Conservation (phyloP, 1,140 invertebrate species). For the Drosophila funebris region DNA sequence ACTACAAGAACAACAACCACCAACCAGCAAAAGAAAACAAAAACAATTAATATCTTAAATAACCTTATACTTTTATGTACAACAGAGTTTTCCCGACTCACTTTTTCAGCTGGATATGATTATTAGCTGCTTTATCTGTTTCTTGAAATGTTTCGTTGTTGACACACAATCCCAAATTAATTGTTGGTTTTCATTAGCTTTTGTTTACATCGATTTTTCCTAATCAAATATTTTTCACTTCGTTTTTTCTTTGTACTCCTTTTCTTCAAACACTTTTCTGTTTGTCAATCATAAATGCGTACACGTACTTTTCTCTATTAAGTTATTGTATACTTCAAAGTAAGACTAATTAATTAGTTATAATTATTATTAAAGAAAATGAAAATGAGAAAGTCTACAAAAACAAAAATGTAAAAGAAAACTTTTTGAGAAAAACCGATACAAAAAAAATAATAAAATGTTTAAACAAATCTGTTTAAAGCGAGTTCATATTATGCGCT, state of each 20-base stretch:
- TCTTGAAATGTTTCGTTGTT: constrained; percentile 53
- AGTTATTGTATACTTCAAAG: constrained; percentile 80
- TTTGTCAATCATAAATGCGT: constrained; percentile 66
- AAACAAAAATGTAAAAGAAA: constrained; percentile 54
- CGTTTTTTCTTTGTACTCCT: constrained; percentile 20
- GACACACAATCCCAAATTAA: constrained; percentile 18
- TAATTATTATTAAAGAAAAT: constrained; percentile 51
- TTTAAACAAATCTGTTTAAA: constrained; percentile 35
- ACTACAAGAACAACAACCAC: constrained; percentile 38
- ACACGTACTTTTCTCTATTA: constrained; percentile 57
- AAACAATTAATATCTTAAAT: constrained; percentile 24
- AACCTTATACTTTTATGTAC: constrained; percentile 16
- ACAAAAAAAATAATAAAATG: constrained; percentile 80
- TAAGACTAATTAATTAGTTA: constrained; percentile 81
- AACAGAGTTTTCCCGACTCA: neutral
- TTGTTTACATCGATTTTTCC: constrained; percentile 26
- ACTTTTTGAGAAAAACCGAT: constrained; percentile 64
- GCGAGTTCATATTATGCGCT: too few species aligned
- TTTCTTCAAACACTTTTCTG: constrained; percentile 46
- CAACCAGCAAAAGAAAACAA: constrained; percentile 12
- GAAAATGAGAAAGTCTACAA: constrained; percentile 45
- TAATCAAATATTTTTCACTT: constrained; percentile 40
- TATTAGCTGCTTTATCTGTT: constrained; percentile 5
- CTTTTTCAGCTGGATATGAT: constrained; percentile 10
- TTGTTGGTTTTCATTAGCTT: constrained; percentile 10